Percentiles rank a stretch among this genome's conserved stretches.
Conservation (phyloP, 1,140 invertebrate genomes). For the Goniozus legneri region DNA sequence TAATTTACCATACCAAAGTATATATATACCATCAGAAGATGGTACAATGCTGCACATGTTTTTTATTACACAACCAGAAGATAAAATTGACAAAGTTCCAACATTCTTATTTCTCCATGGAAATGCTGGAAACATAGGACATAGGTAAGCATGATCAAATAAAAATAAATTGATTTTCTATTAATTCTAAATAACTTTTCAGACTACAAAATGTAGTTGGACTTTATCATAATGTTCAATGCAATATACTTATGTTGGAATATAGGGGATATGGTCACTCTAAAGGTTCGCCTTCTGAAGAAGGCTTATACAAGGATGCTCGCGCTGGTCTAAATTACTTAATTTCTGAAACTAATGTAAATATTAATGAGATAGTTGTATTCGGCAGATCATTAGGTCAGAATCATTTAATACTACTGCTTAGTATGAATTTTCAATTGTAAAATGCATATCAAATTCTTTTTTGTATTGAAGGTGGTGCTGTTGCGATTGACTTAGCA, state of each 20-base stretch:
- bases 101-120: slow-evolving; percentile 91
- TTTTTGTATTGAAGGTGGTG: slow-evolving; percentile 65
- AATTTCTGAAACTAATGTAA: slow-evolving; percentile 74
- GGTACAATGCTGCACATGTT: slow-evolving; percentile 81
- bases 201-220: slow-evolving; percentile 75
- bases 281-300: slow-evolving; percentile 81
- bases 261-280: slow-evolving; percentile 94
- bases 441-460: neutral
- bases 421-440: neutral
- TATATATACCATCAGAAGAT: slow-evolving; percentile 75
- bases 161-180: no score
- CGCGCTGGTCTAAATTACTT: slow-evolving; percentile 83
- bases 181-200: slow-evolving; percentile 12
- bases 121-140: slow-evolving; percentile 95
- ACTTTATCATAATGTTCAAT: slow-evolving; percentile 74
- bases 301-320: slow-evolving; percentile 84
- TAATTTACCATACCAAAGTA: slow-evolving; percentile 80
- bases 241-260: slow-evolving; percentile 87
- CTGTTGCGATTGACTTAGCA: slow-evolving; percentile 82
- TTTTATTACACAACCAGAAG: slow-evolving; percentile 75
- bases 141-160: slow-evolving; percentile 68
- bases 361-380: slow-evolving; percentile 81
- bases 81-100: slow-evolving; percentile 62
- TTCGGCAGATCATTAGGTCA: slow-evolving; percentile 89
- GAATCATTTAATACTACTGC: neutral